phyloP scores from a whole-genome alignment of 2,113 vertebrate genomes.

The Coptodon rendalli region DNA sequence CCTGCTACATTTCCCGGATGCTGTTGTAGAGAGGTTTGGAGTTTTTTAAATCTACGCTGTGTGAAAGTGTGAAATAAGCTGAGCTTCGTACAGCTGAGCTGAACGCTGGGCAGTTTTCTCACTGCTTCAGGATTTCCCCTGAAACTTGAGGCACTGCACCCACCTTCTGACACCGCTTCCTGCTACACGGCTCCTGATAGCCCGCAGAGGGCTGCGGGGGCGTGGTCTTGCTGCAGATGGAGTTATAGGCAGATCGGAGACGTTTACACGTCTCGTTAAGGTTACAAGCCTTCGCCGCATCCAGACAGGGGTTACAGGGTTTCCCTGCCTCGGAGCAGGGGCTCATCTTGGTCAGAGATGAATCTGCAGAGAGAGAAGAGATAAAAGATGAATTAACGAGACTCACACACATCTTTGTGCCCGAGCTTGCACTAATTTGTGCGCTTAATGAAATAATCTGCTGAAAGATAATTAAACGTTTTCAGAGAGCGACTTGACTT shows the following conservation, averaged over 20 bases:
- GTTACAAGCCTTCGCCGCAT: conserved; percentile 92
- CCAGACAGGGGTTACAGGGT: conserved; percentile 90
- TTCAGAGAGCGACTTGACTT: background rate
- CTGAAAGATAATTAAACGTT: background rate
- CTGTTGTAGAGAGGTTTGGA: background rate
- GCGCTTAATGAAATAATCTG: background rate
- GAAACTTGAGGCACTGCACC: background rate
- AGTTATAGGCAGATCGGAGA: conserved; percentile 85
- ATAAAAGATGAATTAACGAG: background rate
- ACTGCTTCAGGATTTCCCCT: background rate
- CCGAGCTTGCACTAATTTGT: background rate
- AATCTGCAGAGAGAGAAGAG: conserved; percentile 56
- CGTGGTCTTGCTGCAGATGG: conserved; percentile 80
- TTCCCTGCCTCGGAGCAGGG: conserved; percentile 87
- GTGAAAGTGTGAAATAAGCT: background rate
- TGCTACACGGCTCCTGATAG: conserved; percentile 81
- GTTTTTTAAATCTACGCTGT: background rate
- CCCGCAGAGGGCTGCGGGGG: conserved; percentile 47
- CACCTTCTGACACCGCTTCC: conserved; percentile 87
- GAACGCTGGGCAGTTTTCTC: background rate
- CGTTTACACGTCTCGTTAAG: conserved; percentile 91
- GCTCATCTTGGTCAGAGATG: conserved; percentile 74
- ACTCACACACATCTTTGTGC: background rate
- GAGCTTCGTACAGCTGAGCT: background rate
- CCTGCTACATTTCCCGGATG: background rate